phyloP scores from a whole-genome alignment of 2,797 vertebrate species.

The Microctenopoma lineatum region DNA sequence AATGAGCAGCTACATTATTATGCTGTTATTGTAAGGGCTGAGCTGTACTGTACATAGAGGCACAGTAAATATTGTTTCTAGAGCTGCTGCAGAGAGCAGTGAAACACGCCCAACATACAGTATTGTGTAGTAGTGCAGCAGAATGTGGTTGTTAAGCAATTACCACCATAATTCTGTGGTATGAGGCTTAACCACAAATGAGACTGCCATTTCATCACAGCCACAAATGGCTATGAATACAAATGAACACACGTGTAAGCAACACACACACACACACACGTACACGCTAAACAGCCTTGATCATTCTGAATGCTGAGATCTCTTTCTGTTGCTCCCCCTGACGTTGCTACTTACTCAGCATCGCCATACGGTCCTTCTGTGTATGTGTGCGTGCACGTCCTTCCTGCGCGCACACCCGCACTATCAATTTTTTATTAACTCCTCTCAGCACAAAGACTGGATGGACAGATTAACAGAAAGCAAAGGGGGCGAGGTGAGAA shows the following conservation, averaged over 20 bases:
- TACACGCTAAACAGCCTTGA: constrained; percentile 47
- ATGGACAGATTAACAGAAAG: constrained; percentile 15
- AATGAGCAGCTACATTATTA: neutral
- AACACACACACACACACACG: constrained; percentile 8
- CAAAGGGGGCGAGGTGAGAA: constrained; percentile 17
- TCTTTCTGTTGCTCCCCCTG: constrained; percentile 30
- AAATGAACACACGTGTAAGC: constrained; percentile 13
- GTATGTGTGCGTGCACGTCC: neutral
- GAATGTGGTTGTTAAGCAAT: constrained; percentile 54
- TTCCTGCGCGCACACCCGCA: constrained; percentile 24
- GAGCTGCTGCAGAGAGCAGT: neutral
- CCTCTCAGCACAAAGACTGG: constrained; percentile 23
- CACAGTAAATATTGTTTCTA: neutral
- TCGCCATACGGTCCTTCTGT: constrained; percentile 10
- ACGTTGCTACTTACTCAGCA: constrained; percentile 53
- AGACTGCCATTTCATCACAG: constrained; percentile 69
- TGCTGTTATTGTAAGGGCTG: neutral
- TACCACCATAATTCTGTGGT: constrained; percentile 57
- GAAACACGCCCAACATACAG: constrained; percentile 3
- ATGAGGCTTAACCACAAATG: constrained; percentile 57
- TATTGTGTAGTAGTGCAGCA: constrained; percentile 41
- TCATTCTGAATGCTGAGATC: constrained; percentile 56
- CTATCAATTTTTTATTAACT: constrained; percentile 48
- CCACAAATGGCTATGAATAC: constrained; percentile 59
- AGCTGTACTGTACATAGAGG: neutral